Evolutionary conservation across 2,113 vertebrate species (phyloP), one percentile per base, ranked within the genome.

Genomic region (Ia io): DNA sequence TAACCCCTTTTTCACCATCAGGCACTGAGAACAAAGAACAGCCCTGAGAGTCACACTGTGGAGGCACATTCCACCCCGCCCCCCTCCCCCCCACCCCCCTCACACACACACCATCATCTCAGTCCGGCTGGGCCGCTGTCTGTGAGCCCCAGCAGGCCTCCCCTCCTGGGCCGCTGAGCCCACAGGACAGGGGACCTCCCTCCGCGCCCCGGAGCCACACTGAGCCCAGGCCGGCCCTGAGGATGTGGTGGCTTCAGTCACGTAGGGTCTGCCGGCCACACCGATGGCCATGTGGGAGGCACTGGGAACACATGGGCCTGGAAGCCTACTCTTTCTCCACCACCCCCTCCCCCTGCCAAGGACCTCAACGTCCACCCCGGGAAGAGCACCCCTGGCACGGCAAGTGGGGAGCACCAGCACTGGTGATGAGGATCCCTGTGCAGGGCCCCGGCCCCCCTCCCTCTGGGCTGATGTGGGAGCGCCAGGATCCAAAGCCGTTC

Each of bases 391-490:
- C 25, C 25, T 25, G 9, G 77, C 30, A 56, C 14, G n/a, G 65
- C 8, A 0, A 18, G n/a, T 4, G 0, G 37, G 32, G 76, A 42
- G 28, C 20, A 17, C 42, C 14, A 82, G 10, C 42, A 8, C 18
- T 0, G 1, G 56, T 13, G 20, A 37, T 0, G 0, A 5, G 20
- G 9, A 20, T 56, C n/a, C 35, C 22, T 2, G 30, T 2, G 14
- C 77, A 14, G 30, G n/a, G 63, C 3, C 20, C 51, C 14, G 4
- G 40, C 40, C 16, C 40, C n/a, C 13, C n/a, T 65, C 49, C 40
- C 42, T 70, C 17, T 18, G 23, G 9, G 56, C 74, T 4, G 6
- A 17, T 17, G 25, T 2, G 40, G 53, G 11, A 59, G 37, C 40
- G 67, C 51, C 30, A 14, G 10, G 2, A 2, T 5, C n/a, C 17